These are phyloP conservation scores for Scolanthus callimorphus DNA, from an alignment of 92 coral and sea anemone species.

Conservation along the genomic window DNA sequence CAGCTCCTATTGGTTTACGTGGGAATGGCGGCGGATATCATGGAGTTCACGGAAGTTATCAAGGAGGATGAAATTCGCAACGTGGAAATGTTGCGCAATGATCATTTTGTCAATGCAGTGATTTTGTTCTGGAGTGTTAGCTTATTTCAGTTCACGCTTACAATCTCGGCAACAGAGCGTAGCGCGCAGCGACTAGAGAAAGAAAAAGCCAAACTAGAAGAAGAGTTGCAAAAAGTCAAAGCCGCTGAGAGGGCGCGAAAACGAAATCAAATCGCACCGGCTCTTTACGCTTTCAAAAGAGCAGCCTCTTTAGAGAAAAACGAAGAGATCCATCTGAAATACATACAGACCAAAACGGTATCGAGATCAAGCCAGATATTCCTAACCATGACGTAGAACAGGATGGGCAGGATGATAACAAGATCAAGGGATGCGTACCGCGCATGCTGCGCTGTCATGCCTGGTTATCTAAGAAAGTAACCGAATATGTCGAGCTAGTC, in stretches of 20 bases:
- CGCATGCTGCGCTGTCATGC: conserved; percentile 11
- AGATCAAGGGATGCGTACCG: background rate
- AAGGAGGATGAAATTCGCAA: conserved; percentile 83
- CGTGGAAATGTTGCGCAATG: conserved; percentile 64
- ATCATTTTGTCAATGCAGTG: conserved; percentile 71
- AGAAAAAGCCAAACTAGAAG: conserved; percentile 70
- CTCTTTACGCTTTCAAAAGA: conserved; percentile 71
- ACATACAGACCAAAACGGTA: conserved; percentile 71
- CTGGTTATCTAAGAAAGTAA: conserved; percentile 31
- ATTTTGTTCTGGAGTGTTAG: conserved; percentile 88
- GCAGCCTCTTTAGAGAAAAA: conserved; percentile 18
- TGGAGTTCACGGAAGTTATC: conserved; percentile 88
- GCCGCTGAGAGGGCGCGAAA: conserved; percentile 47
- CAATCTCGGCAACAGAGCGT: conserved; percentile 80
- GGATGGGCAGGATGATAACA: background rate
- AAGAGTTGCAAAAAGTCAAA: conserved; percentile 62
- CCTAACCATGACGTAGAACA: conserved; percentile 27
- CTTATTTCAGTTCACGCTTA: conserved; percentile 81
- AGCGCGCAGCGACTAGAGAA: conserved; percentile 82
- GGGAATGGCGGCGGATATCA: conserved; percentile 92
- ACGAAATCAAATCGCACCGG: conserved; percentile 81
- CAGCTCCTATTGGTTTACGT: conserved; percentile 85
- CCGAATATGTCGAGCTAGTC: conserved; percentile 63
- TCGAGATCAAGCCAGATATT: conserved; percentile 65
- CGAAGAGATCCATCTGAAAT: conserved; percentile 47